Evolutionary conservation across 2,888 invertebrate genomes (phyloP).

Genomic region (Macrostomum cliftonense): DNA sequence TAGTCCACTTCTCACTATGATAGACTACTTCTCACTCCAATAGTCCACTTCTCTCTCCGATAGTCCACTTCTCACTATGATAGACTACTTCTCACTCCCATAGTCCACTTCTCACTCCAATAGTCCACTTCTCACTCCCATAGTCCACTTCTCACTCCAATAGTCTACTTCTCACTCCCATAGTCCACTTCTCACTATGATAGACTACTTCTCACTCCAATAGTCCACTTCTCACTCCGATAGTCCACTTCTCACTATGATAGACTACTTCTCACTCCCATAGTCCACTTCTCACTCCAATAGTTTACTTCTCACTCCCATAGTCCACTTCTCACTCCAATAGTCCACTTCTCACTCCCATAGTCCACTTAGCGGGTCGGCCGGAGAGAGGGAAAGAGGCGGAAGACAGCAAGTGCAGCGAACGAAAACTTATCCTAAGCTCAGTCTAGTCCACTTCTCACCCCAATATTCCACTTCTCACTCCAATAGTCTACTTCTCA

Average conservation of each 20-base stretch:
- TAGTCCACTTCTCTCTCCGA: slow-evolving; percentile 89
- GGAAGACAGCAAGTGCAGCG: no score
- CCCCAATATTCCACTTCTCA: no score
- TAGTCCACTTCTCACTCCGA: slow-evolving; percentile 80
- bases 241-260: no score
- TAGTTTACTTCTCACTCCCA: slow-evolving; percentile 73
- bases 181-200: slow-evolving; percentile 75
- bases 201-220: slow-evolving; percentile 89
- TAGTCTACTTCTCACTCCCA: no score
- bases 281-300: slow-evolving; percentile 89
- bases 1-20: no score
- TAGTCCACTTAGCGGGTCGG: slow-evolving; percentile 90
- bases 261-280: slow-evolving; percentile 75
- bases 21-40: slow-evolving; percentile 75
- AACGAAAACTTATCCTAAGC: no score
- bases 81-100: no score
- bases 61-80: slow-evolving; percentile 83
- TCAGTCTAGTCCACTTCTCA: no score
- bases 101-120: slow-evolving; percentile 75
- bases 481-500: no score
- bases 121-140: slow-evolving; percentile 89
- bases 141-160: slow-evolving; percentile 80
- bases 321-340: slow-evolving; percentile 75
- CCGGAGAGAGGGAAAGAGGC: no score
- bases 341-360: slow-evolving; percentile 89